Evolutionary conservation across 2,797 vertebrate genomes (phyloP).

Genomic region (Alcedo quadribrachys): DNA sequence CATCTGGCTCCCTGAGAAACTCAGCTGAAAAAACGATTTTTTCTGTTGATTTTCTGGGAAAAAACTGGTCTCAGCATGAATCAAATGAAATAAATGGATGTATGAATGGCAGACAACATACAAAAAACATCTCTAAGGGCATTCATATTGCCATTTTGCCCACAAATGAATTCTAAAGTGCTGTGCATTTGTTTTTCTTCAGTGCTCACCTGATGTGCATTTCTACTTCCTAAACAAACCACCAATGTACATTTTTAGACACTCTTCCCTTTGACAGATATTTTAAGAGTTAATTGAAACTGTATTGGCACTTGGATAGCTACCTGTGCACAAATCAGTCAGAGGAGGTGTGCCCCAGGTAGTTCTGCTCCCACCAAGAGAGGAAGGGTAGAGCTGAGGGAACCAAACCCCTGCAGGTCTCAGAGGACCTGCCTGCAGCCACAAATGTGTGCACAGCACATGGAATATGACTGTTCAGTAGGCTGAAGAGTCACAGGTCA

Average conservation of each 20-base stretch:
- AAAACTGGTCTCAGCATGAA: background rate
- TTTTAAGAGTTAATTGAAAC: background rate
- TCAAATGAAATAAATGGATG: background rate
- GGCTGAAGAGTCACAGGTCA: background rate
- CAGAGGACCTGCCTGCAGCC: background rate
- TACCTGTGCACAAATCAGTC: background rate
- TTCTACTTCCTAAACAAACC: background rate
- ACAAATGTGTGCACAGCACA: background rate
- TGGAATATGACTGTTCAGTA: background rate
- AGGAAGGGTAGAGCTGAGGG: background rate
- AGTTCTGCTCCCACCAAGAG: background rate
- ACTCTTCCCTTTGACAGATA: background rate
- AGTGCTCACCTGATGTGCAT: background rate
- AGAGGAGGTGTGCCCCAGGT: background rate
- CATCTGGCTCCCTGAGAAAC: background rate
- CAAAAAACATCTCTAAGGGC: background rate
- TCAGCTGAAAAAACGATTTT: background rate
- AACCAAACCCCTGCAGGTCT: background rate
- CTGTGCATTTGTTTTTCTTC: background rate
- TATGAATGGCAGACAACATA: background rate
- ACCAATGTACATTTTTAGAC: background rate
- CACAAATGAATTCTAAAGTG: background rate
- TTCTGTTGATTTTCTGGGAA: background rate
- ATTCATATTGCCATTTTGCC: background rate
- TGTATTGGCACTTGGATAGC: background rate